A percentile compares a stretch with the other conserved stretches of the same genome.
These are phyloP conservation scores for Brotula barbata DNA, from an alignment of 2,797 vertebrate genomes.

Conservation along the genomic window DNA sequence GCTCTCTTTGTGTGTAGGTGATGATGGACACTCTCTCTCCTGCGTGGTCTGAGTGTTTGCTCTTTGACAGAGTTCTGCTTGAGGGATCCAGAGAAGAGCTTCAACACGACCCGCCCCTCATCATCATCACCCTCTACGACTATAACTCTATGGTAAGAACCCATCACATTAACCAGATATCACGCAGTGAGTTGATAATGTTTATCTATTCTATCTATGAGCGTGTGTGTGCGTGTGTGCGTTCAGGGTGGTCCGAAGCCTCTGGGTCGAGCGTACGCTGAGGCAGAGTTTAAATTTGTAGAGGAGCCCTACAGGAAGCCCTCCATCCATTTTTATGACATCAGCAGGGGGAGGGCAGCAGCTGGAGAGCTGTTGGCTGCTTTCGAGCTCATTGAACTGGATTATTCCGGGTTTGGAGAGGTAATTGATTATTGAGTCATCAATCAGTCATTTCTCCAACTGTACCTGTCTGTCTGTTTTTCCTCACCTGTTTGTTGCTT, in stretches of 20 bases:
- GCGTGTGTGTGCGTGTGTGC: neutral
- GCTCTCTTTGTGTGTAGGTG: conserved; percentile 71
- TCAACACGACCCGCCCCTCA: conserved; percentile 84
- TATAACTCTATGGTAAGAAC: conserved; percentile 85
- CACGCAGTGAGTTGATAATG: no score
- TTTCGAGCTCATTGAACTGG: conserved; percentile 92
- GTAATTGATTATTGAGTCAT: conserved; percentile 64
- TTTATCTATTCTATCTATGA: no score
- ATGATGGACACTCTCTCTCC: conserved; percentile 88
- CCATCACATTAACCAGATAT: no score
- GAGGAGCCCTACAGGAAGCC: conserved; percentile 84
- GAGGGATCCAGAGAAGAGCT: conserved; percentile 88
- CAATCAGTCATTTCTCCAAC: neutral
- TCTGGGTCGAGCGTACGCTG: conserved; percentile 85
- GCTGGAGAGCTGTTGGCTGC: conserved; percentile 88
- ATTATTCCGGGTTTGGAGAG: conserved; percentile 87
- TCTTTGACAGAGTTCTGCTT: conserved; percentile 88
- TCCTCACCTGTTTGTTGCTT: neutral
- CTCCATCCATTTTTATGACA: conserved; percentile 84
- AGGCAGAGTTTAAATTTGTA: conserved; percentile 85
- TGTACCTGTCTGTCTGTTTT: conserved; percentile 11
- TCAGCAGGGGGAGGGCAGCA: conserved; percentile 81
- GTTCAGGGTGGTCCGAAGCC: conserved; percentile 80
- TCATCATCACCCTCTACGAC: conserved; percentile 88
- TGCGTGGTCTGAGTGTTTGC: conserved; percentile 88